These are phyloP conservation scores for Actinia equina DNA, from an alignment of 64 coral and sea anemone genomes.

Conservation along the genomic window DNA sequence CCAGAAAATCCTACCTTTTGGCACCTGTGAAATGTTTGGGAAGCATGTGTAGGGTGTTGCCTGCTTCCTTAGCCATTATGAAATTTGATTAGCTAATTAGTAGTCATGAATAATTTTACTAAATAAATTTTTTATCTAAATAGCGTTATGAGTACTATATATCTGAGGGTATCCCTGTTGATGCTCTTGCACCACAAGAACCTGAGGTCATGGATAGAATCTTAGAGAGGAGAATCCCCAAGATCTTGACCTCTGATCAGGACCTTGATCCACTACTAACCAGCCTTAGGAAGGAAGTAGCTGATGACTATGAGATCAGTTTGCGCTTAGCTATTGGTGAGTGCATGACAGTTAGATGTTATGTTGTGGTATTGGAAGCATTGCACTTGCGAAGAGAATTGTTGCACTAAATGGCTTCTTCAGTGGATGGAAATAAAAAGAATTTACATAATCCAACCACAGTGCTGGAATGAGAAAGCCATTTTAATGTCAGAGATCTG, in stretches of 20 bases:
- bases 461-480: not conserved
- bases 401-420: too few species aligned
- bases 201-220: slow-evolving; percentile 88
- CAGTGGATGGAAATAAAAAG: too few species aligned
- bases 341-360: not conserved
- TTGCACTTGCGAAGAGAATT: too few species aligned
- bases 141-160: slow-evolving; percentile 98
- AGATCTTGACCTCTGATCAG: slow-evolving; percentile 43
- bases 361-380: too few species aligned
- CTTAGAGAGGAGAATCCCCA: slow-evolving; percentile 75
- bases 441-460: not conserved
- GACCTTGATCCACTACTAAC: slow-evolving; percentile 74
- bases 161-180: slow-evolving; percentile 63
- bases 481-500: too few species aligned
- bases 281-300: slow-evolving; percentile 73
- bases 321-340: slow-evolving; percentile 86
- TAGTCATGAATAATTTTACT: too few species aligned
- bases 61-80: too few species aligned
- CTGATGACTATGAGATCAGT: slow-evolving; percentile 84
- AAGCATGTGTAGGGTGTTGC: too few species aligned
- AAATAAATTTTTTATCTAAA: not conserved
- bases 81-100: too few species aligned
- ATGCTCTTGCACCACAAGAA: slow-evolving; percentile 78
- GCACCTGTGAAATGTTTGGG: too few species aligned
- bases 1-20: too few species aligned